Evolutionary conservation across 2,888 invertebrate species (phyloP), one percentile per base, ranked within the genome.

Genomic region (Lissonota sp.): DNA sequence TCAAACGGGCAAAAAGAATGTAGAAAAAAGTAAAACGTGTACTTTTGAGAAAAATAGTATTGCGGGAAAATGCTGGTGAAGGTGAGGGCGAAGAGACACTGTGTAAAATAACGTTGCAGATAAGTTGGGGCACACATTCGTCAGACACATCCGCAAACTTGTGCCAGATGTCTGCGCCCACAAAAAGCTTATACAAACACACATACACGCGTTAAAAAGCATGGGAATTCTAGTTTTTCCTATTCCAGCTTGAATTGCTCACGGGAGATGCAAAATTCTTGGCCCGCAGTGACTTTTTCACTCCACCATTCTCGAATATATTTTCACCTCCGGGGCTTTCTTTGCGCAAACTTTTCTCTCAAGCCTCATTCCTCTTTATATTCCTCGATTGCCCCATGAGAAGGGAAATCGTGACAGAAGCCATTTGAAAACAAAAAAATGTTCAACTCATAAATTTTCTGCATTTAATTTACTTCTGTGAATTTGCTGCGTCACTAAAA

Each of bases 111-210:
- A 57, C 53, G 58, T 69, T 49, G 63, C 51, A 63, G 67, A 80
- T 69, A 80, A 80, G 72, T 76, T 72, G 53, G 49, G 44, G 26
- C 26, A 26, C 26, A 26, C 67, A 73, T 77, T 77, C 76, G 72
- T 77, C 80, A 73, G 72, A 77, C 77, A 51, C 77, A 74, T 69
- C 73, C 69, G 53, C 53, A 64, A 60, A 69, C 58, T 78, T 74
- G 57, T 53, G 73, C 60, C 72, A 70, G 73, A 46, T 74, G 69
- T 70, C 77, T 76, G 44, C 26, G 44, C 40, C 46, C 44, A 16
- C 5, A 42, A 46, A 8, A 71, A 66, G 26, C 16, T 26, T 53
- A 40, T 40, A 40, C 14, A 51, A n/a, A n/a, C 51, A n/a, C 71
- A 10, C 42, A 8, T 37, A 26, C 58, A 46, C 49, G 14, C 58